Base-by-base conservation (phyloP, 1,140 invertebrate species). In the Trichogramma pretiosum region DNA sequence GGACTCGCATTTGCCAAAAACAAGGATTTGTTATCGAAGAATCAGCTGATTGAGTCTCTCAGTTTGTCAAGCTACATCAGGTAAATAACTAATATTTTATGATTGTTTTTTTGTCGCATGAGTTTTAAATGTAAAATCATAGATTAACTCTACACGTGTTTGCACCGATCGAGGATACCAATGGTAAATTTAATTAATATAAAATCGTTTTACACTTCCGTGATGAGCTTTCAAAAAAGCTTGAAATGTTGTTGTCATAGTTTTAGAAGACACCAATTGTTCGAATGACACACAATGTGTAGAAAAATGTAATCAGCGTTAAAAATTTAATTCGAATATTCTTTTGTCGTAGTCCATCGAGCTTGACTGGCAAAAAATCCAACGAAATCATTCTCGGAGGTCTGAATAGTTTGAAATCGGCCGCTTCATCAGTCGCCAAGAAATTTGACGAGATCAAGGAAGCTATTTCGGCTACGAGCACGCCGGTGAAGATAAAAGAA, bases 381-480 rank as follows among this genome's bases (percentile, higher is more conserved):
- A 89, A 88, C 62, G 89, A 93, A 68, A 71, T 91, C 28, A 78
- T 92, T 28, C 83, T 90, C 64, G 88, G 87, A 17, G 86, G 87
- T 24, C 72, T 91, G 16, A 90, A 84, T 60, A 89, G 85, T 59
- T 74, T 91, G 14, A 90, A 90, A 65, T 87, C 83, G 23, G 90
- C 89, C 1, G 88, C 89, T 2, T 90, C 79, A 16, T 84, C 83
- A 30, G 80, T 93, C 45, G 87, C 81, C 11, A 90, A 89, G 56
- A 94, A 93, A 63, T 83, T 93, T 48, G 90, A 91, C 60, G 90
- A 93, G 68, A 84, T 96, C 59, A 93, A 93, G 65, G 89, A 91
- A 64, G 89, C 87, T 10, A 91, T 94, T 52, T 88, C 85, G 4
- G 82, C 84, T 0, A 89, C 84, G 45, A 83, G 82, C n/a, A 89